phyloP scores from a whole-genome alignment of 2,888 invertebrate genomes.

The Lathronympha strigana region DNA sequence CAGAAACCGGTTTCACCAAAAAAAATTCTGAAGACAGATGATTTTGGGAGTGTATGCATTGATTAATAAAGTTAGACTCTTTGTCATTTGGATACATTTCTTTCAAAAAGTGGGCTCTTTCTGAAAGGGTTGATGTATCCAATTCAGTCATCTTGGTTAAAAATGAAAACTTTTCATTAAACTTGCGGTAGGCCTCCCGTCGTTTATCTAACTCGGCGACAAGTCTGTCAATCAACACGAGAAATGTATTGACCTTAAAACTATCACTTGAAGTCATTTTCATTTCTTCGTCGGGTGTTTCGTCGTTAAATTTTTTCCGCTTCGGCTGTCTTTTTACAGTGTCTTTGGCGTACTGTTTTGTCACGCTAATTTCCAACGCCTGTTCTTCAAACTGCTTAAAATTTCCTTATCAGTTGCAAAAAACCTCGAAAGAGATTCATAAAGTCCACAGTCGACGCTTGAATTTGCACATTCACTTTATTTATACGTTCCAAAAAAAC shows the following conservation, averaged over 20 bases:
- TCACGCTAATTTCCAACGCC: too few species aligned
- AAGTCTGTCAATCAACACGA: background rate
- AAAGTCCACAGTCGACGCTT: too few species aligned
- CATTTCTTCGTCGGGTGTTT: background rate
- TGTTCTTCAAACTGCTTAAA: too few species aligned
- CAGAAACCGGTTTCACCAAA: conserved; percentile 41
- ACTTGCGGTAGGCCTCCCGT: background rate
- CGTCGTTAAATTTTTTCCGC: background rate
- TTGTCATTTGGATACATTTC: background rate
- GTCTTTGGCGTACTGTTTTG: too few species aligned
- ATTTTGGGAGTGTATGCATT: too few species aligned
- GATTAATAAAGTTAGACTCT: conserved; percentile 34
- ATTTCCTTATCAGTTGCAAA: too few species aligned
- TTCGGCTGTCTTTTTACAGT: background rate
- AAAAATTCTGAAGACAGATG: conserved; percentile 31
- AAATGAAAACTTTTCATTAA: background rate
- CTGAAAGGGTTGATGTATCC: background rate
- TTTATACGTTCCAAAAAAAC: too few species aligned
- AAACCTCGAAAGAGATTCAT: too few species aligned
- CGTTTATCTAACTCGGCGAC: background rate
- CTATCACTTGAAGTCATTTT: background rate
- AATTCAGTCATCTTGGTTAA: background rate
- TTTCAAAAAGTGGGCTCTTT: too few species aligned
- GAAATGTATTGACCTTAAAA: background rate
- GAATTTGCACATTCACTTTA: too few species aligned